Evolutionary conservation across 2,113 vertebrate species (phyloP).

Genomic region (Petrocephalus microphthalmus): DNA sequence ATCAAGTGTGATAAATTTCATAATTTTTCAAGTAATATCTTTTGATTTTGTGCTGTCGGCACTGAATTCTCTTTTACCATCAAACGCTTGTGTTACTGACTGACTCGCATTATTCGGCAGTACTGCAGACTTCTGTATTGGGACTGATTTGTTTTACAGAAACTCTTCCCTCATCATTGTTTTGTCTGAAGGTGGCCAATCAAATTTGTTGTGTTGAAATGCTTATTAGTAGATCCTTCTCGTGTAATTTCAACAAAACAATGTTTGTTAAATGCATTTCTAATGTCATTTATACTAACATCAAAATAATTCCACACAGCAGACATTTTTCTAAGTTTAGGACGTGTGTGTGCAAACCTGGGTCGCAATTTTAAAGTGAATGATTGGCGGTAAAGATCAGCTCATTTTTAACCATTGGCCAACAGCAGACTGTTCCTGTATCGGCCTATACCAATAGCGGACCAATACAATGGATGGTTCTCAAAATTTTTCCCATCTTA

Average conservation of each 20-base stretch:
- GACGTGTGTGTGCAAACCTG: neutral
- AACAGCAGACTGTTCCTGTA: neutral
- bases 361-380: neutral
- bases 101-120: neutral
- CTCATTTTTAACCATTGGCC: too few relatives aligned
- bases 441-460: neutral
- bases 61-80: neutral
- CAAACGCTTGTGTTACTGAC: neutral
- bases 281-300: neutral
- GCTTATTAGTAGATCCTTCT: neutral
- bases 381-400: neutral
- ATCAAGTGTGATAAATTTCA: neutral
- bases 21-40: neutral
- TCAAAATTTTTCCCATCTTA: neutral
- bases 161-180: neutral
- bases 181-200: neutral
- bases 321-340: neutral
- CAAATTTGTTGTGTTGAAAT: neutral
- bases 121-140: neutral
- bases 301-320: neutral
- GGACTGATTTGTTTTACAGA: neutral
- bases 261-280: neutral
- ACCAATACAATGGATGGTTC: too few relatives aligned
- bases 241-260: neutral
- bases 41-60: neutral